Base-by-base conservation (phyloP, 2,797 vertebrate genomes). In the Leuciscus waleckii region DNA sequence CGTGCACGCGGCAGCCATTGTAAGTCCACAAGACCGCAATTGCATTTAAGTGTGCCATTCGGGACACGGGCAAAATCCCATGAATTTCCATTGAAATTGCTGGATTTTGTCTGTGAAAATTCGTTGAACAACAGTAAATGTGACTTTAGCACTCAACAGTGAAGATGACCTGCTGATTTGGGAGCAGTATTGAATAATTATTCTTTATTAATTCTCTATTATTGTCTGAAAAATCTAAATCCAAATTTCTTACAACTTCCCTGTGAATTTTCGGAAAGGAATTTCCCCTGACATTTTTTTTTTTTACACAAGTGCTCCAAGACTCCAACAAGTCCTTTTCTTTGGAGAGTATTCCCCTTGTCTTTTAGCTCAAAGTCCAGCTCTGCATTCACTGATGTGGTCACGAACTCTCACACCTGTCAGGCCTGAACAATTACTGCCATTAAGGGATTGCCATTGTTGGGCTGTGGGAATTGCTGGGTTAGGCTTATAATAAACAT, bases 381-480 rank as follows among this genome's bases (percentile, higher is more conserved):
- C 56, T 49, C 79, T 70, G 2, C n/a, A 2, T 82, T 29, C 86
- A 54, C 63, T 81, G 69, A 88, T 71, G 63, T 73, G 78, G 80
- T 39, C 68, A 78, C 67, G 73, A 82, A 89, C 87, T 86, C 87
- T 76, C 87, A 79, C 88, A 93, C 89, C 89, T 92, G 91, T 91
- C 87, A 87, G 90, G 89, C 85, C 61, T 85, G 87, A 77, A 90
- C 90, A 91, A 90, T 92, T 88, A 89, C 91, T 82, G 84, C 91
- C 90, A 92, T 93, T 91, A 92, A 85, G 81, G 88, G 89, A 91
- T 94, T 92, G 90, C 89, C 85, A 88, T 89, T 89, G 92, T 91
- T 88, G 84, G 90, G 74, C 82, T 89, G 79, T 88, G 49, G 58
- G 85, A 83, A 90, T 89, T 83, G 85, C 84, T 81, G 78, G 91